These are phyloP conservation scores for Fratercula arctica DNA, from an alignment of 2,797 vertebrate species.

Conservation along the genomic window DNA sequence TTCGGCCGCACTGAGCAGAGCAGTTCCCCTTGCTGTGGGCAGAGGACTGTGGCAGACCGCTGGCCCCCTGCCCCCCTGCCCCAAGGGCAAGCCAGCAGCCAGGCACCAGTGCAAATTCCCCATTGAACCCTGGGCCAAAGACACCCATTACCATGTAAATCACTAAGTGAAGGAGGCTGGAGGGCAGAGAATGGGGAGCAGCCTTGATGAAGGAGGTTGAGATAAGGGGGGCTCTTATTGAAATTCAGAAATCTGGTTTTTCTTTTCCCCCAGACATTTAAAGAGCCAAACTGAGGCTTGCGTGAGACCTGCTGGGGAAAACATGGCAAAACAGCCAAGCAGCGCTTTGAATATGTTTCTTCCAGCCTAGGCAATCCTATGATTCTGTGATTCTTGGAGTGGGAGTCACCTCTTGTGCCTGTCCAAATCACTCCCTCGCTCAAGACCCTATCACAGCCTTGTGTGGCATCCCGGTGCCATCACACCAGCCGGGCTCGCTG, in stretches of 20 bases:
- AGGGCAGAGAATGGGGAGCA: background rate
- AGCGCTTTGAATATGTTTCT: background rate
- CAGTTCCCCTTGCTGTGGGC: background rate
- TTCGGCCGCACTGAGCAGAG: background rate
- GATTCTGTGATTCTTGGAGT: background rate
- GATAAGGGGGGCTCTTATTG: background rate
- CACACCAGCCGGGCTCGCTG: background rate
- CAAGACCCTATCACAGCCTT: background rate
- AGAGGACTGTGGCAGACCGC: background rate
- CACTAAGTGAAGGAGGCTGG: background rate
- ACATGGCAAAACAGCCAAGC: background rate
- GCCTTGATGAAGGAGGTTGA: background rate
- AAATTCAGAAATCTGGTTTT: background rate
- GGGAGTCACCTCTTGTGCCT: background rate
- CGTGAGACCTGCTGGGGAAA: background rate
- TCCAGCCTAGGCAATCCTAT: too few relatives aligned
- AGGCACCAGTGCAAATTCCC: background rate
- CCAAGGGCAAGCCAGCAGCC: background rate
- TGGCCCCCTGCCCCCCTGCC: background rate
- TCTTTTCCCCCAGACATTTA: background rate
- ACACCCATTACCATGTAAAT: constrained; percentile 34
- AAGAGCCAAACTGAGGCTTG: background rate
- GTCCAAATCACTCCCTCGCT: background rate
- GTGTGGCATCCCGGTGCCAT: background rate
- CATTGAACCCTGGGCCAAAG: background rate